Conservation (phyloP, 1,140 invertebrate genomes). For the Bombyx mandarina region DNA sequence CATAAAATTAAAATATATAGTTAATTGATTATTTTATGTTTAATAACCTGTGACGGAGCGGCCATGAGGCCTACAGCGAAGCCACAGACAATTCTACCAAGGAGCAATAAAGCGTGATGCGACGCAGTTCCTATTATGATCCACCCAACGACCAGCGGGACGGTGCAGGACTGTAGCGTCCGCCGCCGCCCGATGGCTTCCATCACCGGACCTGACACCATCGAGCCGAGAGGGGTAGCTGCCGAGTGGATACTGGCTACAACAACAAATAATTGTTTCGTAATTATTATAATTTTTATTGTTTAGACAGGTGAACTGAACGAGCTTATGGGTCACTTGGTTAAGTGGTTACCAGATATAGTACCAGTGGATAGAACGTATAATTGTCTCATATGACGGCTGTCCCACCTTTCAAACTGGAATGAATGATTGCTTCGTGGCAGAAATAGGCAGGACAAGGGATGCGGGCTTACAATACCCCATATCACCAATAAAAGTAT, state of each 20-base stretch:
- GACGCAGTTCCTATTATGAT: slow-evolving; percentile 73
- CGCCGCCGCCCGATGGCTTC: slow-evolving; percentile 74
- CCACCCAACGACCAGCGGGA: slow-evolving; percentile 77
- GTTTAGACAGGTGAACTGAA: no score
- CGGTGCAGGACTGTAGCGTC: slow-evolving; percentile 71
- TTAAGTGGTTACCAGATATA: no score
- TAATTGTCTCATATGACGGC: no score
- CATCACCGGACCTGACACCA: slow-evolving; percentile 76
- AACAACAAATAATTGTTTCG: slow-evolving; percentile 13
- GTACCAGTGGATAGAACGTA: no score
- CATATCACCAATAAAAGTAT: no score
- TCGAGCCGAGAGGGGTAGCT: slow-evolving; percentile 76
- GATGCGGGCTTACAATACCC: no score
- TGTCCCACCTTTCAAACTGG: no score
- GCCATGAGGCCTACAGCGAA: slow-evolving; percentile 79
- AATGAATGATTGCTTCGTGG: no score
- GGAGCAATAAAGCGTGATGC: slow-evolving; percentile 72
- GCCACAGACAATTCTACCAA: slow-evolving; percentile 78
- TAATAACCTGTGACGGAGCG: slow-evolving; percentile 75
- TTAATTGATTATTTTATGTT: background rate
- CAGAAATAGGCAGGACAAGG: no score
- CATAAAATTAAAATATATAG: background rate
- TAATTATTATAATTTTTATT: background rate
- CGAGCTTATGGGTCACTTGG: no score
- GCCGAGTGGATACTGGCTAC: slow-evolving; percentile 78